Percentiles rank a stretch among this genome's conserved stretches.
Evolutionary conservation across 1,140 invertebrate genomes (phyloP).

Genomic region (Scylla paramamosain): DNA sequence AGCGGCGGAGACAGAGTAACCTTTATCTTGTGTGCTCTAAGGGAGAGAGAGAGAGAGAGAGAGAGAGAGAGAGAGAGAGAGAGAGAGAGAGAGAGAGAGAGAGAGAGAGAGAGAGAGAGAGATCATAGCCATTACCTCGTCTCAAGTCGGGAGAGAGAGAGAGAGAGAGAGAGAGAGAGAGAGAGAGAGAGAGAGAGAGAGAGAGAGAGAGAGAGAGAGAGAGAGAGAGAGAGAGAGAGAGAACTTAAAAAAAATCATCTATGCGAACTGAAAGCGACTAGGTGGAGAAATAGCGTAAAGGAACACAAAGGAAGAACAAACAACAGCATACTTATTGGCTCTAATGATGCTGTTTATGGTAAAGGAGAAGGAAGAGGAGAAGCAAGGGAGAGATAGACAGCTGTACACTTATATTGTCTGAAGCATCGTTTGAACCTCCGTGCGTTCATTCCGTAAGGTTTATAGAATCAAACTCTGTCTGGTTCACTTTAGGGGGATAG

Average conservation of each 20-base stretch:
- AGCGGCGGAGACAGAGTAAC: too few species aligned
- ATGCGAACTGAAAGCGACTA: not conserved
- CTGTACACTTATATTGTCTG: too few species aligned
- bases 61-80: not conserved
- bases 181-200: not conserved
- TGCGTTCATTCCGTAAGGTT: not conserved
- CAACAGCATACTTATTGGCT: too few species aligned
- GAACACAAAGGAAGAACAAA: too few species aligned
- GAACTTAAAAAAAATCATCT: not conserved
- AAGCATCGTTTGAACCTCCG: too few species aligned
- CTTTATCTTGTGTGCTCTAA: too few species aligned
- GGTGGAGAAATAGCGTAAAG: too few species aligned
- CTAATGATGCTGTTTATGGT: too few species aligned
- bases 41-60: not conserved
- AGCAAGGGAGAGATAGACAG: not conserved
- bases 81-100: not conserved
- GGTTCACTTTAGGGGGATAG: not conserved
- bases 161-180: not conserved
- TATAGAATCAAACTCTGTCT: not conserved
- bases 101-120: not conserved
- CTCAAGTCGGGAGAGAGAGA: not conserved
- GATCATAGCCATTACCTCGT: conserved; percentile 3
- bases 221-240: too few species aligned
- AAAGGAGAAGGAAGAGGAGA: not conserved
- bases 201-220: too few species aligned